Percentiles rank a stretch among this genome's conserved stretches.
phyloP scores from a whole-genome alignment of 2,113 vertebrate genomes.

The Axis porcinus region DNA sequence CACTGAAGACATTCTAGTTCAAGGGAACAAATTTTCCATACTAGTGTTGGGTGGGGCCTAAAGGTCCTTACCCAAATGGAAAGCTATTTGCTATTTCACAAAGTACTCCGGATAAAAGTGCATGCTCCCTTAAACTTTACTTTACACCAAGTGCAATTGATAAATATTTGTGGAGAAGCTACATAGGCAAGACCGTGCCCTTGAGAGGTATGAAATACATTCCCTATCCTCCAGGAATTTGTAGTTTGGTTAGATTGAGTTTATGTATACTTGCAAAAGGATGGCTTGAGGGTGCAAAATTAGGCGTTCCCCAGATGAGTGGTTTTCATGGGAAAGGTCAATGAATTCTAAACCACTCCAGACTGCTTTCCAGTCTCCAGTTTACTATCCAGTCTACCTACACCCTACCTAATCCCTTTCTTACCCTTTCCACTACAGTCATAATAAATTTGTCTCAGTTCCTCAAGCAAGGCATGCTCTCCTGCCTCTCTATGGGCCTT shows the following conservation, averaged over 20 bases:
- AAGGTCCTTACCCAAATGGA: slow-evolving; percentile 66
- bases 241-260: not conserved
- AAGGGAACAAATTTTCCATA: slow-evolving; percentile 33
- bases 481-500: not conserved
- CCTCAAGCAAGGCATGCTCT: not conserved
- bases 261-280: not conserved
- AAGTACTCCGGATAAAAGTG: slow-evolving; percentile 58
- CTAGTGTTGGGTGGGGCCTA: slow-evolving; percentile 32
- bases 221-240: not conserved
- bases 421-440: not conserved
- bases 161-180: slow-evolving; percentile 62
- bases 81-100: slow-evolving; percentile 67
- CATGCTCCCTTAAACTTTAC: slow-evolving; percentile 65
- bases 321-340: not conserved
- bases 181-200: not conserved
- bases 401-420: not conserved
- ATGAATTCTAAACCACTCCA: not conserved
- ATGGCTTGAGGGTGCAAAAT: not conserved
- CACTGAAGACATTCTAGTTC: not conserved
- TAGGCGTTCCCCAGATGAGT: not conserved
- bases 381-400: not conserved
- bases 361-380: not conserved
- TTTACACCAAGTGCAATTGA: slow-evolving; percentile 64
- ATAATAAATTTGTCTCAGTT: not conserved
- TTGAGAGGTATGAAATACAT: not conserved